Evolutionary conservation across 2,888 invertebrate genomes (phyloP), one percentile per base, ranked within the genome.

Genomic region (Priocnemis perturbator): DNA sequence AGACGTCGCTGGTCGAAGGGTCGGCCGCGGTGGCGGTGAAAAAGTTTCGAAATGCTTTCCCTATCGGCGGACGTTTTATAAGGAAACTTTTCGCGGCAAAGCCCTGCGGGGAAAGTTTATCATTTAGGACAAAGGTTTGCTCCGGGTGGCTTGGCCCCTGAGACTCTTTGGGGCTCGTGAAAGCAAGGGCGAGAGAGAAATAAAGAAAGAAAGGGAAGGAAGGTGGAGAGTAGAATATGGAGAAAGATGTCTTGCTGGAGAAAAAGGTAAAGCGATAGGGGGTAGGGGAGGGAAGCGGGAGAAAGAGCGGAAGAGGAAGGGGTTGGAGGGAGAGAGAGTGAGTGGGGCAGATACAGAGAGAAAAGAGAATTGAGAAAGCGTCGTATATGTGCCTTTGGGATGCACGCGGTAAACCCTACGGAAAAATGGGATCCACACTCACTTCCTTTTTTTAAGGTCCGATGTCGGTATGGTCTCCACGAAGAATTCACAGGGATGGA

Each of bases 21-120:
- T 37, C 14, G 4, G 37, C 7, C 7, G 37, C 37, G 37, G 37
- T 37, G 11, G 37, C 37, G 14, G 37, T 9, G 61, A 58, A 71
- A 68, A 81, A 80, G 75, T 83, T 81, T 74, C 67, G 64, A 75
- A 81, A 83, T 81, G 79, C 81, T 83, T 81, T 81, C 78, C 79
- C 78, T 83, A 82, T 82, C 79, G 81, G 74, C 50, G 64, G 67
- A 74, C 78, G 69, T 81, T 84, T 81, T 81, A 82, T 78, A 85
- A 76, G 78, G 69, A 83, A 85, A 84, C 72, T 83, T 85, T 83
- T 69, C 71, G 69, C 67, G 67, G 66, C 60, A 63, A 20, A 81
- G 71, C 74, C 79, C 81, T 74, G 71, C 71, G 81, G 82, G 76
- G 66, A 82, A 83, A 84, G 84, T 86, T 86, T 85, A 84, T 85